Percentiles rank a stretch among this genome's conserved stretches.
Evolutionary conservation across 2,888 invertebrate species (phyloP).

Genomic region (Alsophila aescularia): DNA sequence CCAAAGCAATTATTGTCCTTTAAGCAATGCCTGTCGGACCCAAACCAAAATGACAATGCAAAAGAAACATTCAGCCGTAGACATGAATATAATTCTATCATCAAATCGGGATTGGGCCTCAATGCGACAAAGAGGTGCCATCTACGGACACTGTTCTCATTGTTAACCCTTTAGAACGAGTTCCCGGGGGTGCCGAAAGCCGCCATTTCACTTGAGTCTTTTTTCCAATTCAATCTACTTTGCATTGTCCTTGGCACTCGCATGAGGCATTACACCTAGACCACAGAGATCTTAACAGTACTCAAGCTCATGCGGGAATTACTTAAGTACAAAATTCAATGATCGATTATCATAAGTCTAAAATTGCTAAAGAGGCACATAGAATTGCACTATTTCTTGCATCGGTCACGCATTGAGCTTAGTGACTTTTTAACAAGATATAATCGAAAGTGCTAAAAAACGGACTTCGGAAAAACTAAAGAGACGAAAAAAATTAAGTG

Average conservation of each 20-base stretch:
- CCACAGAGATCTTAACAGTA: slow-evolving; percentile 18
- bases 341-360: no score
- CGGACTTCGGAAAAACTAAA: no score
- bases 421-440: no score
- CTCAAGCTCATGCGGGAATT: neutral
- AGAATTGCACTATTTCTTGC: no score
- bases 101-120: slow-evolving; percentile 28
- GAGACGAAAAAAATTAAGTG: no score
- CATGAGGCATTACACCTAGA: slow-evolving; percentile 82
- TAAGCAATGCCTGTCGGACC: neutral
- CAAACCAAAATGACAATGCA: slow-evolving; percentile 1
- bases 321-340: neutral
- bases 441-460: no score
- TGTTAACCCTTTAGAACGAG: slow-evolving; percentile 73
- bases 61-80: slow-evolving; percentile 9
- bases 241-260: slow-evolving; percentile 81
- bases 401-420: no score
- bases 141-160: slow-evolving; percentile 67
- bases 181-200: slow-evolving; percentile 73
- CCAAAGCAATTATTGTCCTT: neutral
- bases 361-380: no score
- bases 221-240: slow-evolving; percentile 85
- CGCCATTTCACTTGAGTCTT: slow-evolving; percentile 74
- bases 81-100: slow-evolving; percentile 26
- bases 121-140: slow-evolving; percentile 49